These are phyloP conservation scores for Heteractis magnifica DNA, from an alignment of 92 coral and sea anemone genomes.

Conservation along the genomic window DNA sequence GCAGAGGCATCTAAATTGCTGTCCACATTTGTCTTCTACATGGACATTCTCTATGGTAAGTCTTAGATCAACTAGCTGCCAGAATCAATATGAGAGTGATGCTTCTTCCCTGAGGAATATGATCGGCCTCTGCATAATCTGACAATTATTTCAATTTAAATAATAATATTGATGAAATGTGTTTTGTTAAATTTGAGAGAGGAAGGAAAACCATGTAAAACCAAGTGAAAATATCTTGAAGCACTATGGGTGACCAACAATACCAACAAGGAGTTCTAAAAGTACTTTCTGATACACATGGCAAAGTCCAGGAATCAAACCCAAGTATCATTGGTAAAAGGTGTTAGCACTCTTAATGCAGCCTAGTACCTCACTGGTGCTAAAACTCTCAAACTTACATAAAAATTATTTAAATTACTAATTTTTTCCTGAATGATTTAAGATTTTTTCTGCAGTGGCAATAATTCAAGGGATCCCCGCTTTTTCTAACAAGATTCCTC, in stretches of 20 bases:
- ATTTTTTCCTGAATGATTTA: background rate
- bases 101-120: background rate
- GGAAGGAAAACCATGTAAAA: background rate
- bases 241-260: background rate
- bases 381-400: background rate
- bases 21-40: slow-evolving; percentile 10
- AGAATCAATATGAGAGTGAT: background rate
- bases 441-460: background rate
- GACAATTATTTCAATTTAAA: no score
- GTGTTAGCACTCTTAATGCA: no score
- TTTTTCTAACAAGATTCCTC: background rate
- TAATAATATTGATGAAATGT: background rate
- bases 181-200: background rate
- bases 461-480: background rate
- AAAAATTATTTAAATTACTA: background rate
- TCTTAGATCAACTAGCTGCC: background rate
- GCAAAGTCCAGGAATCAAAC: background rate
- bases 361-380: background rate
- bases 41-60: slow-evolving; percentile 12
- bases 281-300: no score
- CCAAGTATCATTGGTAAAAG: background rate
- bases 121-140: background rate
- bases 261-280: no score
- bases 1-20: background rate
- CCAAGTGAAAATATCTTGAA: background rate